Percentiles rank a stretch among this genome's conserved stretches.
These are phyloP conservation scores for Drosophila bifasciata DNA, from an alignment of 1,140 invertebrate species.

Conservation along the genomic window DNA sequence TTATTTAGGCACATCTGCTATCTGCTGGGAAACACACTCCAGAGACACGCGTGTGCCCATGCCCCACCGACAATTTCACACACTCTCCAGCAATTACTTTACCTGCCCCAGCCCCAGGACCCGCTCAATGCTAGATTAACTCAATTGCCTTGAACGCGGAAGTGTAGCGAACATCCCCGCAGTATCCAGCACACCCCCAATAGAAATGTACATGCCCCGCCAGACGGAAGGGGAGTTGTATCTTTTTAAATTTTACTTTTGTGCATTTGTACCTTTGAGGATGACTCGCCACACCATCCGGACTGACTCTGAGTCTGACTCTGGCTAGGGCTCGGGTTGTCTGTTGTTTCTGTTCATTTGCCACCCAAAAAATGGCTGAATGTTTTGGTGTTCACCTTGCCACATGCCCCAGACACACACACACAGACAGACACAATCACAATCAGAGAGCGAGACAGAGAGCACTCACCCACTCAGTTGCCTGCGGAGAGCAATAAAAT, in stretches of 20 bases:
- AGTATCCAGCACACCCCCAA: constrained; percentile 4
- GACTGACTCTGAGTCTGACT: constrained; percentile 27
- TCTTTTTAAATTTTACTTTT: constrained; percentile 79
- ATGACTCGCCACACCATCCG: too few species aligned
- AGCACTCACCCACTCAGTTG: constrained; percentile 37
- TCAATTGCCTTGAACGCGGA: constrained; percentile 66
- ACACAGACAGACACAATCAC: constrained; percentile 12
- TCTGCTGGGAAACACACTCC: constrained; percentile 50
- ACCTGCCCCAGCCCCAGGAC: constrained; percentile 50
- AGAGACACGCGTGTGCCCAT: constrained; percentile 22
- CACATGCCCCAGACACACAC: constrained; percentile 21
- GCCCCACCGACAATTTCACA: constrained; percentile 42
- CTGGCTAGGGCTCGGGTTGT: constrained; percentile 11
- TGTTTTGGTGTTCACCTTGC: constrained; percentile 51
- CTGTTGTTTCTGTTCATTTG: constrained; percentile 7
- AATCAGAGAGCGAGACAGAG: constrained; percentile 19
- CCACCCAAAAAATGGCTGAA: constrained; percentile 21
- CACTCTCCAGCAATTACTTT: constrained; percentile 69
- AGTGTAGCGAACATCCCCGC: constrained; percentile 66
- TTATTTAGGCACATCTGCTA: constrained; percentile 60
- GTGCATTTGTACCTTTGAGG: constrained; percentile 39
- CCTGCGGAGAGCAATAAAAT: constrained; percentile 79
- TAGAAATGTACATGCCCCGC: constrained; percentile 16
- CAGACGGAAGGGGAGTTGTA: constrained; percentile 37
- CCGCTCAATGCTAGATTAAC: constrained; percentile 76